phyloP scores from a whole-genome alignment of 2,888 invertebrate species.

The Synanthedon andrenaeformis region DNA sequence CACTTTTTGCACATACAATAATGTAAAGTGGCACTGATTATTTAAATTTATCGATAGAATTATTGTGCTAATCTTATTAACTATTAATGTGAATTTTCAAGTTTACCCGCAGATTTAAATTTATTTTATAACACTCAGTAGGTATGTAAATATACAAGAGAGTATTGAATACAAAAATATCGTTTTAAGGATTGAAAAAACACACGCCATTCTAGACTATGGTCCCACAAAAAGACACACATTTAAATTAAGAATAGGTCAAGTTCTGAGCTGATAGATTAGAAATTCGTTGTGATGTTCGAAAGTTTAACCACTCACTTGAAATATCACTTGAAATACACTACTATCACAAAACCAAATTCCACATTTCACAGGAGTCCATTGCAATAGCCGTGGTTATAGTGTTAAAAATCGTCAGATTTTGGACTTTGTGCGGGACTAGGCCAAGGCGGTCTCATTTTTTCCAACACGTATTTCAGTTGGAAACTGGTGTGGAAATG shows the following conservation, averaged over 20 bases:
- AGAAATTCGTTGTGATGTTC: slow-evolving; percentile 37
- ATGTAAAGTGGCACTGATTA: slow-evolving; percentile 57
- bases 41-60: slow-evolving; percentile 29
- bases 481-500: slow-evolving; percentile 65
- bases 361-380: slow-evolving; percentile 23
- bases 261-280: slow-evolving; percentile 20
- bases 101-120: slow-evolving; percentile 16
- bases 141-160: slow-evolving; percentile 19
- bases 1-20: slow-evolving; percentile 29
- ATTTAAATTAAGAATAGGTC: slow-evolving; percentile 24
- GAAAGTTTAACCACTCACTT: slow-evolving; percentile 13
- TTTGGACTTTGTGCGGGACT: slow-evolving; percentile 53
- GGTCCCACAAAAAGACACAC: slow-evolving; percentile 59
- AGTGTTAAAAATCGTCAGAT: slow-evolving; percentile 22
- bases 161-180: slow-evolving; percentile 36
- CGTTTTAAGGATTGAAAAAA: slow-evolving; percentile 28
- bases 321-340: slow-evolving; percentile 6
- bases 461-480: slow-evolving; percentile 64
- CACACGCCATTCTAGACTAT: slow-evolving; percentile 47
- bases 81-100: slow-evolving; percentile 32
- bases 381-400: slow-evolving; percentile 15
- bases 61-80: slow-evolving; percentile 54
- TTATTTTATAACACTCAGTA: slow-evolving; percentile 28
- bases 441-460: slow-evolving; percentile 57
- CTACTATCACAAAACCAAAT: slow-evolving; percentile 7